phyloP scores from a whole-genome alignment of 2,113 vertebrate species.

The Dasyornis broadbenti region DNA sequence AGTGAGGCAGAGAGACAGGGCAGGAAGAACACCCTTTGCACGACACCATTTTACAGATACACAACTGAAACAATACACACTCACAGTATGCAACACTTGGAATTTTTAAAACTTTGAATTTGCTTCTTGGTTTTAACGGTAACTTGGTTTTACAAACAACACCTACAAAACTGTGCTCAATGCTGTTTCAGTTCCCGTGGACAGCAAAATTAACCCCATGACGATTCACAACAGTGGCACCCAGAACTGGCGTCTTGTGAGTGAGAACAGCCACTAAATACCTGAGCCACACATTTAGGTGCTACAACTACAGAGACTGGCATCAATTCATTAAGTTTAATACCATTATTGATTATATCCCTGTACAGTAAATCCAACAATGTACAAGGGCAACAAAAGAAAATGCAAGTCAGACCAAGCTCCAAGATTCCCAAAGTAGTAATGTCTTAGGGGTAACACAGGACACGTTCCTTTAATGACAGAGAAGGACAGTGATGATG shows the following conservation, averaged over 20 bases:
- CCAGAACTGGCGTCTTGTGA: neutral
- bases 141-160: neutral
- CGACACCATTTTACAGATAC: too few relatives aligned
- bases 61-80: neutral
- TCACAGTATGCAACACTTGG: rapidly evolving
- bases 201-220: neutral
- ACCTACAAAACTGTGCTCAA: neutral
- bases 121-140: neutral
- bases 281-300: neutral
- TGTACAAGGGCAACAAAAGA: neutral
- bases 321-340: neutral
- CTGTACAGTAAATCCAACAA: neutral
- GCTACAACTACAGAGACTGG: neutral
- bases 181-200: neutral
- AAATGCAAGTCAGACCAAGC: neutral
- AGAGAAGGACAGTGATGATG: neutral
- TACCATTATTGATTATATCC: neutral
- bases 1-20: neutral
- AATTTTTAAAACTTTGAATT: neutral
- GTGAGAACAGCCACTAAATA: neutral
- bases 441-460: neutral
- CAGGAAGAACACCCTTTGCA: neutral
- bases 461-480: neutral
- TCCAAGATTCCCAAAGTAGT: neutral
- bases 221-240: neutral